Evolutionary conservation across 2,113 vertebrate genomes (phyloP), one percentile per base, ranked within the genome.

Genomic region (Scytalopus superciliaris): DNA sequence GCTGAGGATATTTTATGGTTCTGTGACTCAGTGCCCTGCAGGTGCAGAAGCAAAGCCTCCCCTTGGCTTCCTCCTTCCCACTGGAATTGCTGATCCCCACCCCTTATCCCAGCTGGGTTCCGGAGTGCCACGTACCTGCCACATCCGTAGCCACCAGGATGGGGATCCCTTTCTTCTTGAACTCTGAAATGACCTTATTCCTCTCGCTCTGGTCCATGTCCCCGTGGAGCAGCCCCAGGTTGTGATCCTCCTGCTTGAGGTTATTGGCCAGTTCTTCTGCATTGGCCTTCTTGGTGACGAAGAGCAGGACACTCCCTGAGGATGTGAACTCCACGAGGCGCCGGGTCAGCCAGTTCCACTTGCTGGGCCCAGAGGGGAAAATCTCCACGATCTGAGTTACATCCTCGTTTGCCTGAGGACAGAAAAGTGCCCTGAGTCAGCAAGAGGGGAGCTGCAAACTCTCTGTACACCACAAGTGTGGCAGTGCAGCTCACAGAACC

Each of bases 181-280:
- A 99, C 90, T 99, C 99, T 4, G 98, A 99, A 93, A 99, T 99
- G 92, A 99, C 99, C 96, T 99, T 99, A 97, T 99, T 99, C 97
- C 99, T 99, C 97, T 99, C 99, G 9, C 99, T 99, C 98, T 99
- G 99, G 97, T 99, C 99, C 99, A 99, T 99, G 96, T 99, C 99
- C 66, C 99, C 99, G 3, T 99, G 99, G 31, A 99, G 98, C 66
- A 99, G 98, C 39, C 99, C 99, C 76, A 99, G 97, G 77, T 97
- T 99, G 76, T 99, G 99, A 89, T 99, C 99, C 89, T 99, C 99
- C 95, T 99, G 98, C 19, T 96, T 99, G 68, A 99, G 98, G 96
- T 99, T 99, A 53, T 97, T 98, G 60, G 99, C 99, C 96, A 99
- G 96, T 28, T 99, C 99, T 68, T 99, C 99, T 23, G 98, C 98